phyloP scores from a whole-genome alignment of 2,888 invertebrate species.

The Altica lythri region DNA sequence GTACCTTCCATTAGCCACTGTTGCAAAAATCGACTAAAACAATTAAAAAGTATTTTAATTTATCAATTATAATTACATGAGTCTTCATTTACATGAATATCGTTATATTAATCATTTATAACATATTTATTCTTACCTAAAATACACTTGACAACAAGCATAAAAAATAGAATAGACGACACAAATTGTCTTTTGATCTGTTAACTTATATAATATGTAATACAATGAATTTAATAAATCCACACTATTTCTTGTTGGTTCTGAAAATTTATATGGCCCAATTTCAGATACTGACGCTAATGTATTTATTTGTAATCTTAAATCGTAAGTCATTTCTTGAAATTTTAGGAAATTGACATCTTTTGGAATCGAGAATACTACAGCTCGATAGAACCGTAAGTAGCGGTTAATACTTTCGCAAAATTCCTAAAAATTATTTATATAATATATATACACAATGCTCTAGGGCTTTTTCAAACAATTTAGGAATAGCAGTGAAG shows the following conservation, averaged over 20 bases:
- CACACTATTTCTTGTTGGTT: constrained; percentile 58
- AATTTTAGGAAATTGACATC: constrained; percentile 45
- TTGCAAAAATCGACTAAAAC: constrained; percentile 67
- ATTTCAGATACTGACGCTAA: constrained; percentile 63
- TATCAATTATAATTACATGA: background rate
- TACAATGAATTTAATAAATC: constrained; percentile 69
- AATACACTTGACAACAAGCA: constrained; percentile 55
- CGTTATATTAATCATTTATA: too few species aligned
- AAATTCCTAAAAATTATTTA: constrained; percentile 59
- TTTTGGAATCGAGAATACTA: constrained; percentile 49
- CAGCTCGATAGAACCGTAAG: constrained; percentile 64
- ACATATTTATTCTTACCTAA: constrained; percentile 43
- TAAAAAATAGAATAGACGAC: constrained; percentile 60
- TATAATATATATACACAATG: too few species aligned
- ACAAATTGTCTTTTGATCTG: constrained; percentile 61
- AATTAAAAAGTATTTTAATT: background rate
- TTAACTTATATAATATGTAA: constrained; percentile 64
- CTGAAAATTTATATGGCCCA: constrained; percentile 48
- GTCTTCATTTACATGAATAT: background rate
- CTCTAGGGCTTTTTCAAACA: background rate
- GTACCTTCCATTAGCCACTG: constrained; percentile 86
- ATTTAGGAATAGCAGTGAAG: background rate
- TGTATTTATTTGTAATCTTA: constrained; percentile 61
- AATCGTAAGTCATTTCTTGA: constrained; percentile 57
- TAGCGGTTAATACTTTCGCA: constrained; percentile 66